These are phyloP conservation scores for Hololepta plana DNA, from an alignment of 2,888 invertebrate species.

Conservation along the genomic window DNA sequence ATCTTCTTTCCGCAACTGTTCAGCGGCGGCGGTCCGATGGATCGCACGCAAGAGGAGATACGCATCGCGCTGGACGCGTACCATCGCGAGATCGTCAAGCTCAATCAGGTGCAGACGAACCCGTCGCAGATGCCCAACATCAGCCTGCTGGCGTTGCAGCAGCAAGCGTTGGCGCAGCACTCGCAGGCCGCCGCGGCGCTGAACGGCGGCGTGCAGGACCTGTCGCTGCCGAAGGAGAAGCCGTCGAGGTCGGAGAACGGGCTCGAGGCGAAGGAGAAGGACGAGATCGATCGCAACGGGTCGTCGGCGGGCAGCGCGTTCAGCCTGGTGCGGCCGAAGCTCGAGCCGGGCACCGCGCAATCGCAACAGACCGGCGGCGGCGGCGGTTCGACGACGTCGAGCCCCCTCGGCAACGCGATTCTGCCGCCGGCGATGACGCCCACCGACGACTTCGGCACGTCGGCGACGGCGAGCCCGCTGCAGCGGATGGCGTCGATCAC, in stretches of 20 bases:
- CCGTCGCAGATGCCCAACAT: constrained; percentile 36
- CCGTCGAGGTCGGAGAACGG: constrained; percentile 49
- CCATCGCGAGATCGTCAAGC: constrained; percentile 81
- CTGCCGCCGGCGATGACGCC: constrained; percentile 70
- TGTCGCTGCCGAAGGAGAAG: constrained; percentile 65
- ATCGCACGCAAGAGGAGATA: constrained; percentile 68
- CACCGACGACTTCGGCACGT: constrained; percentile 51
- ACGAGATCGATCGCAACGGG: constrained; percentile 46
- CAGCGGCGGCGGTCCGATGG: constrained; percentile 40
- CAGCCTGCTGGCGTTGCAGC: constrained; percentile 58
- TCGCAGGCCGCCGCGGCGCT: constrained; percentile 31
- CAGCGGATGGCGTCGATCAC: constrained; percentile 98
- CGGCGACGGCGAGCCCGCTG: constrained; percentile 79
- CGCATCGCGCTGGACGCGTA: constrained; percentile 80
- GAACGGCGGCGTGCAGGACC: constrained; percentile 62
- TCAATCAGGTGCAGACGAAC: constrained; percentile 41
- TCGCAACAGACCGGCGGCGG: constrained; percentile 49
- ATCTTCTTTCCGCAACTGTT: constrained; percentile 75
- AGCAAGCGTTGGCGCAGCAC: constrained; percentile 38
- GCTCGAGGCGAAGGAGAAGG: constrained; percentile 47
- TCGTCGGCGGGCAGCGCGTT: constrained; percentile 70
- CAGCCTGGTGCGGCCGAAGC: constrained; percentile 71
- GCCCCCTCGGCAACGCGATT: constrained; percentile 70
- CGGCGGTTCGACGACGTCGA: constrained; percentile 62
- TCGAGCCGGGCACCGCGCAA: constrained; percentile 47